Base-by-base conservation (phyloP, 2,888 invertebrate species). In the Prosopocoilus inquinatus region DNA sequence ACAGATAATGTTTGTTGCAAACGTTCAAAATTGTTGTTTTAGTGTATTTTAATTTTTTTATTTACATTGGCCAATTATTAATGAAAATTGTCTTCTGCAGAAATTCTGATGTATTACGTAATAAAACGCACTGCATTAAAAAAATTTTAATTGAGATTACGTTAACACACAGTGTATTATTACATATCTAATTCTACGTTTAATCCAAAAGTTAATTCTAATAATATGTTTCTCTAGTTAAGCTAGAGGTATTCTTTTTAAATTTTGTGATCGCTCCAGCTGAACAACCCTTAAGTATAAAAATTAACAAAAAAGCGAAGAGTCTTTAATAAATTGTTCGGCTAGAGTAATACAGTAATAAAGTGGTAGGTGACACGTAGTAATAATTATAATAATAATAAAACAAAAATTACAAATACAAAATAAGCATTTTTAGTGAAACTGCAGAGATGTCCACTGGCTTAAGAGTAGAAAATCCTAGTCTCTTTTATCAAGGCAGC, bases 401-500 rank as follows among this genome's bases (percentile, higher is more conserved):
- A 33, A 54, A 15, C 36, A 50, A 36, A 36, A 15, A 39, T 51
- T 39, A 50, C 20, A 55, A 39, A 50, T 47, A 44, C 35, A 49
- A 55, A 55, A 49, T 55, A 45, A 35, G 34, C 28, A 9, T 45
- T 50, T 49, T 11, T 35, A 44, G 50, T 55, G 41, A 35, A 41
- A 39, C 32, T 35, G 50, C 34, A 51, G 16, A 12, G 32, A 45
- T 20, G 35, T 51, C 50, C 46, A 50, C 47, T 41, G 20, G 39
- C 41, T 41, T 51, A 47, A 49, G 49, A 48, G 48, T 48, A 52
- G 48, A 57, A 57, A 49, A 48, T 49, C 43, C 49, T 53, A 47
- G 52, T 57, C 41, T 57, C 57, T 44, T 41, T 44, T 47, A 43
- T n/a, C 44, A 53, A 56, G 56, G 56, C 51, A 51, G 50, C 55